Percentiles rank a stretch among this genome's conserved stretches.
Conservation (phyloP, 2,113 vertebrate species). For the Ictalurus furcatus region DNA sequence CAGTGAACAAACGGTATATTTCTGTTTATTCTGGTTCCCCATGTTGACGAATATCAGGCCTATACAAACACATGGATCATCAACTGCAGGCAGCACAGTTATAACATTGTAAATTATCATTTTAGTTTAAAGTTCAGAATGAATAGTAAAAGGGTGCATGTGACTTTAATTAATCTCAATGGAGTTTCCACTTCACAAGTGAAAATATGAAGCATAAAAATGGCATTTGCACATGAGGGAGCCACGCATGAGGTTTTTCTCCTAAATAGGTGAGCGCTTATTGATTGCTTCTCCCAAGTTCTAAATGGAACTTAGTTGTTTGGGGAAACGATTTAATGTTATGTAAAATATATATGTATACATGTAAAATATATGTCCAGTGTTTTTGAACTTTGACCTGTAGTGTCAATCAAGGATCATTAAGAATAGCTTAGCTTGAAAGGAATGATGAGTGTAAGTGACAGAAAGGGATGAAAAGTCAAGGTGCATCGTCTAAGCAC, state of each 20-base stretch:
- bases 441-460: background rate
- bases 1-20: conserved; percentile 15
- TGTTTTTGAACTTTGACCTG: background rate
- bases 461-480: background rate
- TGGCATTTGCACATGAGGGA: background rate
- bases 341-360: background rate
- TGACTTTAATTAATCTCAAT: conserved; percentile 12
- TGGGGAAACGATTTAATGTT: background rate
- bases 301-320: background rate
- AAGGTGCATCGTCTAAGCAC: background rate
- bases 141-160: background rate
- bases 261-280: background rate
- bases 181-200: background rate
- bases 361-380: background rate
- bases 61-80: background rate
- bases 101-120: background rate
- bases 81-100: background rate
- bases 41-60: background rate
- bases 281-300: background rate
- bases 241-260: background rate
- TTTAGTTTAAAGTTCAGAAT: background rate
- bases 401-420: background rate
- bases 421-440: background rate
- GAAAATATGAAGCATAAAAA: background rate
- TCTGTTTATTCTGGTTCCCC: background rate